Evolutionary conservation across 2,888 invertebrate genomes (phyloP).

Genomic region (Hypercompe scribonia): DNA sequence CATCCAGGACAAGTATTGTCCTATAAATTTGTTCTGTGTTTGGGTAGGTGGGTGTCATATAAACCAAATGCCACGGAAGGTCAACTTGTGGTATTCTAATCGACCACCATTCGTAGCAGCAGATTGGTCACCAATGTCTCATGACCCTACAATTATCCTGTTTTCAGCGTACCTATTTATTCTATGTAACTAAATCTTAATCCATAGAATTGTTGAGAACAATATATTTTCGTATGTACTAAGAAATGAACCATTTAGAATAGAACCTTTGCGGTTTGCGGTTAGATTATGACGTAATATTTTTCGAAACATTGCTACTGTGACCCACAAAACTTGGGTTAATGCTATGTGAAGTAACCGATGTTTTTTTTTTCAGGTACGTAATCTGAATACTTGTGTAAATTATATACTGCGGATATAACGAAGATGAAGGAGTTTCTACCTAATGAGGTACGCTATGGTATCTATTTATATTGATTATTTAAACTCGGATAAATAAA

Average conservation of each 20-base stretch:
- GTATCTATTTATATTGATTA: neutral
- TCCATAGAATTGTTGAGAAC: constrained; percentile 8
- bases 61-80: neutral
- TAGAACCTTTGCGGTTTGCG: constrained; percentile 26
- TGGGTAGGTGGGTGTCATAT: neutral
- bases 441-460: neutral
- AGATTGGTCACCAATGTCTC: neutral
- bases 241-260: constrained; percentile 9
- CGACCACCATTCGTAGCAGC: neutral
- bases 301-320: constrained; percentile 37
- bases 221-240: constrained; percentile 16
- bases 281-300: constrained; percentile 43
- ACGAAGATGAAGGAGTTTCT: neutral
- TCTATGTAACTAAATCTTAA: constrained; percentile 11
- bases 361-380: constrained; percentile 50
- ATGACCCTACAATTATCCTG: constrained; percentile 10
- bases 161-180: neutral
- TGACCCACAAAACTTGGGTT: constrained; percentile 45
- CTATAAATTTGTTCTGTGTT: neutral
- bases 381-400: constrained; percentile 18
- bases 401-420: neutral
- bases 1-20: too few relatives aligned
- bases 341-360: constrained; percentile 31
- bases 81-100: neutral
- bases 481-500: too few relatives aligned